Evolutionary conservation across 2,113 vertebrate genomes (phyloP).

Genomic region (Rallus limicola): DNA sequence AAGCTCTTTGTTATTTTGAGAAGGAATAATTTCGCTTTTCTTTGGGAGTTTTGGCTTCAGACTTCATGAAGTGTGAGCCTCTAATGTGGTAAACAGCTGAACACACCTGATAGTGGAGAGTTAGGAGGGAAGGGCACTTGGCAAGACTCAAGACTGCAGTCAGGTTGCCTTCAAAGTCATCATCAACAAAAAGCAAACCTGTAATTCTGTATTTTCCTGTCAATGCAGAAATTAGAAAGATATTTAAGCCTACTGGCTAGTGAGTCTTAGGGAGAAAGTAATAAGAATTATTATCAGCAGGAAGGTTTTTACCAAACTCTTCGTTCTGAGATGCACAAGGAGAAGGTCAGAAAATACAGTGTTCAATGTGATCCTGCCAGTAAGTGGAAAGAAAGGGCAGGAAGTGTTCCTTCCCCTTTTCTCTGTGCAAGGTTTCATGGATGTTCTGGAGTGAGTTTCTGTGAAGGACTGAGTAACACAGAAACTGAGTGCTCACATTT

Average conservation of each 20-base stretch:
- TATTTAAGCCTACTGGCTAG: background rate
- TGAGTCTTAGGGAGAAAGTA: background rate
- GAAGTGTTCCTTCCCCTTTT: background rate
- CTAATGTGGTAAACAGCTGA: background rate
- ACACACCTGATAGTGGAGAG: background rate
- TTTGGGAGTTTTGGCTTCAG: background rate
- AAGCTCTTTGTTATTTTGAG: background rate
- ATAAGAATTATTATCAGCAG: background rate
- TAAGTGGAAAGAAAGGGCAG: background rate
- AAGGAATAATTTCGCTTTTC: background rate
- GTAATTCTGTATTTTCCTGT: background rate
- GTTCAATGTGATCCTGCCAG: background rate
- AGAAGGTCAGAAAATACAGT: background rate
- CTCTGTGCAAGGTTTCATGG: background rate
- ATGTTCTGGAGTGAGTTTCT: background rate
- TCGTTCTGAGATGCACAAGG: background rate
- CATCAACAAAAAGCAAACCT: background rate
- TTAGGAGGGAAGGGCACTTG: background rate
- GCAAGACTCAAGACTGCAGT: background rate
- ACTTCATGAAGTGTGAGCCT: background rate
- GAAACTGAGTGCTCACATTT: background rate
- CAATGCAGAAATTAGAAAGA: background rate
- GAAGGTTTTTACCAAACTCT: background rate
- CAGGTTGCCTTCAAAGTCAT: background rate
- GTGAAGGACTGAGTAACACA: background rate